Evolutionary conservation across 2,113 vertebrate genomes (phyloP), one percentile per base, ranked within the genome.

Genomic region (Chiloscyllium plagiosum): DNA sequence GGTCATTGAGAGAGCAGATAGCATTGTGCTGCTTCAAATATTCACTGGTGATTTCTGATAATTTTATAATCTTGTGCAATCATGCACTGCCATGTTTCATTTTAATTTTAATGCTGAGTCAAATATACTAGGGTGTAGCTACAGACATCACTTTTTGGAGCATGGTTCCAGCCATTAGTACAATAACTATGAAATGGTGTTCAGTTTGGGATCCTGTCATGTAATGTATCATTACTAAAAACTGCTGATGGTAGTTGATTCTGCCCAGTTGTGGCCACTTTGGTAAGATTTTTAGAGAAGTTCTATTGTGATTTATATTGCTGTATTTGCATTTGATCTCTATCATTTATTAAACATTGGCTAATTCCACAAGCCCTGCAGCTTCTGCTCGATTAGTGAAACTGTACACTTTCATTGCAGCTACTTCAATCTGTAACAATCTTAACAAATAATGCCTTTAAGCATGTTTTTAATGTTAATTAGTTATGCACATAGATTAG

Each of bases 251-350:
- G n/a, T 8, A 42, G 66, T 70, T 42, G 37, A 66, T 56, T 22
- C 6, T 90, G 0, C 87, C 66, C 2, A 24, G 96, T 33, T 3
- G 19, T 50, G n/a, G 80, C 8, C 95, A 2, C 4, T 78, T 19
- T 68, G 65, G 1, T 96, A 24, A 22, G 68, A 96, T 69, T 56
- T 94, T 61, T 72, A 13, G 85, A 52, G 24, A 85, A 78, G 0
- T 0, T 68, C 93, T 96, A 65, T 96, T 96, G 86, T 95, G 0
- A 5, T 37, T 96, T 96, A 96, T 96, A 87, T 96, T 37, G 96
- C 42, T 33, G 0, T 96, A 50, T 96, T 69, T 96, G 1, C 33
- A 80, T 47, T 4, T 5, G 76, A 33, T 6, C 0, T 17, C 72
- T 47, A 33, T 94, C 37, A 87, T 96, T 96, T 96, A 78, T 95